A percentile compares a stretch with the other conserved stretches of the same genome.
These are phyloP conservation scores for Orientallactaga bullata DNA, from an alignment of 2,113 vertebrate genomes.

Conservation along the genomic window DNA sequence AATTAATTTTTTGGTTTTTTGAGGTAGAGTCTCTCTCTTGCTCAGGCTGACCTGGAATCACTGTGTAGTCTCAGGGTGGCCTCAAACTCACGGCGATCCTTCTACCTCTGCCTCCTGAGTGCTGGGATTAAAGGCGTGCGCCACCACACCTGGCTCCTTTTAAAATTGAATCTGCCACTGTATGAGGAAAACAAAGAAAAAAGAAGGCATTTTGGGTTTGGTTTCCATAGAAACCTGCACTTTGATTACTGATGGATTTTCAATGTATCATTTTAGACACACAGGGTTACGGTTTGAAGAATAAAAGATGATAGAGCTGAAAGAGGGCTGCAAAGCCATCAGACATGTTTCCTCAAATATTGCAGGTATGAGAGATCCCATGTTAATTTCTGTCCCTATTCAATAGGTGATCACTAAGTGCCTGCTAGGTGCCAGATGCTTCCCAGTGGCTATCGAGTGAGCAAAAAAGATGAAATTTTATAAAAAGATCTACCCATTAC, in stretches of 20 bases:
- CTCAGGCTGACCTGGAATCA: no score
- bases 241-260: constrained; percentile 73
- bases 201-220: constrained; percentile 51
- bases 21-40: no score
- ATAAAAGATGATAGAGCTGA: neutral
- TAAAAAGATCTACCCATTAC: neutral
- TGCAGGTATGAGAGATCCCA: neutral
- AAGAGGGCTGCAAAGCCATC: neutral
- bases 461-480: constrained; percentile 46
- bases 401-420: neutral
- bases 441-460: neutral
- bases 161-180: constrained; percentile 50
- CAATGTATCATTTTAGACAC: constrained; percentile 61
- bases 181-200: constrained; percentile 42
- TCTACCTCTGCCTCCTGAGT: no score
- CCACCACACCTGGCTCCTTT: no score
- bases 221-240: constrained; percentile 71
- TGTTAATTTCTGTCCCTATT: constrained; percentile 45
- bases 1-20: no score
- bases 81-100: no score
- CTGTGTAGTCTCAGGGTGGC: no score
- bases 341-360: neutral
- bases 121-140: no score
- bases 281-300: neutral
- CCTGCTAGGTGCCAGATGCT: neutral